These are phyloP conservation scores for Agrypnus murinus DNA, from an alignment of 2,888 invertebrate species.

Conservation along the genomic window DNA sequence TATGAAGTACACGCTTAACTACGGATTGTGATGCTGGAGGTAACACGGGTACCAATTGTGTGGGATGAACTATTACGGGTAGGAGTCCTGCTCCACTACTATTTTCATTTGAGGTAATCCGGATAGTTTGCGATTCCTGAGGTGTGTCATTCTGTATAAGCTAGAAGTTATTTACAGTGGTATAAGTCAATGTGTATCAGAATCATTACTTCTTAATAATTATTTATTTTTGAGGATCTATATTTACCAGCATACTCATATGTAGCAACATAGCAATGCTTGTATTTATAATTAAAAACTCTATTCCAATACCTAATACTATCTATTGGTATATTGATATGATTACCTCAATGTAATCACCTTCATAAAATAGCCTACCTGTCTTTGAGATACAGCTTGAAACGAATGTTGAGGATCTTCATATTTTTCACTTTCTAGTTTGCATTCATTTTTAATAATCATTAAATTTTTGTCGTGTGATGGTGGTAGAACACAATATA, in stretches of 20 bases:
- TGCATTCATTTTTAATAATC: slow-evolving; percentile 77
- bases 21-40: slow-evolving; percentile 72
- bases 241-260: too few species aligned
- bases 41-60: slow-evolving; percentile 84
- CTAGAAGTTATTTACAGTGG: slow-evolving; percentile 50
- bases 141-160: slow-evolving; percentile 67
- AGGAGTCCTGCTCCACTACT: slow-evolving; percentile 62
- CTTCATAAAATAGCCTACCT: too few species aligned
- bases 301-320: too few species aligned
- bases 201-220: background rate
- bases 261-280: too few species aligned
- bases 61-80: slow-evolving; percentile 88
- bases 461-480: slow-evolving; percentile 78
- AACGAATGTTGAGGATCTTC: slow-evolving; percentile 63
- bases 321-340: too few species aligned
- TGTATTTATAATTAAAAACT: too few species aligned
- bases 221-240: too few species aligned
- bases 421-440: slow-evolving; percentile 69
- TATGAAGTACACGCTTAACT: slow-evolving; percentile 64
- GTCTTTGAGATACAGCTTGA: slow-evolving; percentile 60
- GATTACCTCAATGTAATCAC: too few species aligned
- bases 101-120: slow-evolving; percentile 61
- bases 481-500: slow-evolving; percentile 69
- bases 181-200: slow-evolving; percentile 1
- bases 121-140: slow-evolving; percentile 62